Evolutionary conservation across 2,113 vertebrate genomes (phyloP).

Genomic region (Oostethus manadensis): DNA sequence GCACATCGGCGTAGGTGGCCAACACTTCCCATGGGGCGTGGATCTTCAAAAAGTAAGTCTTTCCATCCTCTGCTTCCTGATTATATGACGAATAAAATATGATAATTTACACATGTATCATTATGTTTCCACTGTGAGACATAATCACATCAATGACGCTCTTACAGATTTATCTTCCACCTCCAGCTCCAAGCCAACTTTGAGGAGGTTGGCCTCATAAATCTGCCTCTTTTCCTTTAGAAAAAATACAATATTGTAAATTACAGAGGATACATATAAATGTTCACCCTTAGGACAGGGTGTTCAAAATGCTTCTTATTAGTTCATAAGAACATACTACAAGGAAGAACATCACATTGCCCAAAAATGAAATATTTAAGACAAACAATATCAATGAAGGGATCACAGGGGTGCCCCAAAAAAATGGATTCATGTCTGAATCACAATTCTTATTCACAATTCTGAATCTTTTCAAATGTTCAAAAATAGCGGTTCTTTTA

Average conservation of each 20-base stretch:
- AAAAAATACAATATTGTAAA: slow-evolving; percentile 12
- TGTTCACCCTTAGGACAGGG: no score
- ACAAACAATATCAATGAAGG: no score
- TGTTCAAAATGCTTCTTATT: no score
- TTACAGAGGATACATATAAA: no score
- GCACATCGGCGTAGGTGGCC: slow-evolving; percentile 87
- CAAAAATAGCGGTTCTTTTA: no score
- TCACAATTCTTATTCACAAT: no score
- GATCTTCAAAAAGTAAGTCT: slow-evolving; percentile 90
- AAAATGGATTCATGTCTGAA: no score
- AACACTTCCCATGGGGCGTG: slow-evolving; percentile 94
- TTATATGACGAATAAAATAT: not conserved
- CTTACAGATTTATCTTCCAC: slow-evolving; percentile 88
- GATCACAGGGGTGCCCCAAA: no score
- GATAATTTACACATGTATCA: not conserved
- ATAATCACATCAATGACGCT: not conserved
- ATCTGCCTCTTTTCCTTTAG: slow-evolving; percentile 84
- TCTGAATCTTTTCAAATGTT: no score
- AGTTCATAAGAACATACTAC: no score
- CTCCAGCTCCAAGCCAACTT: slow-evolving; percentile 89
- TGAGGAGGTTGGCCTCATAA: slow-evolving; percentile 83
- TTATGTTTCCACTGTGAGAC: not conserved
- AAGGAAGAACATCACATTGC: no score
- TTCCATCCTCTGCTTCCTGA: slow-evolving; percentile 90
- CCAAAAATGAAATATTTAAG: no score